Conservation (phyloP, 1,140 invertebrate genomes). For the Hydropsyche tenuis region DNA sequence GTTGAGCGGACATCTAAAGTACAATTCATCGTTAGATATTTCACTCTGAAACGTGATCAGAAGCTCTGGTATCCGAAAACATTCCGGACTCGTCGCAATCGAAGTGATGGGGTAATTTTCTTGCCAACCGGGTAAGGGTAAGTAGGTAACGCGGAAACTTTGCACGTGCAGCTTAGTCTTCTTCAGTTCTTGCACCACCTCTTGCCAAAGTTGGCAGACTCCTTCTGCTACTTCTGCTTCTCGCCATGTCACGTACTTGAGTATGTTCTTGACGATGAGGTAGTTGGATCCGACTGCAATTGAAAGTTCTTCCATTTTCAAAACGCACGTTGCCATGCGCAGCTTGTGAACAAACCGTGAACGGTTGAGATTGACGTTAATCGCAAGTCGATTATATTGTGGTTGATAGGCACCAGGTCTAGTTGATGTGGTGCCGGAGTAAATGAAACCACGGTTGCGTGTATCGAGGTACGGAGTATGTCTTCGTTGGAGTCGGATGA, state of each 20-base stretch:
- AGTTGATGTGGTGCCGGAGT: too few species aligned
- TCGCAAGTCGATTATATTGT: too few species aligned
- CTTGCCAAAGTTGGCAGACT: not conserved
- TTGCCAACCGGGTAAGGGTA: too few species aligned
- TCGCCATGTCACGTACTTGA: not conserved
- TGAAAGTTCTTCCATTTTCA: not conserved
- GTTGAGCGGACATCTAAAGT: not conserved
- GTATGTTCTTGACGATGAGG: not conserved
- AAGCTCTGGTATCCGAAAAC: not conserved
- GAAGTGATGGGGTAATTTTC: not conserved
- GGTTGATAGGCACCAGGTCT: too few species aligned
- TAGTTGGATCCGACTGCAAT: not conserved
- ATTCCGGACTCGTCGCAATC: too few species aligned
- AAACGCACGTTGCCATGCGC: too few species aligned
- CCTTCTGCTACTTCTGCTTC: not conserved
- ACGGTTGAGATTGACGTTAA: too few species aligned
- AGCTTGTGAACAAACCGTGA: too few species aligned
- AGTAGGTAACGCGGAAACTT: not conserved
- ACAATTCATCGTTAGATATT: not conserved
- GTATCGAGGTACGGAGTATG: too few species aligned
- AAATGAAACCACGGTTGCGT: too few species aligned
- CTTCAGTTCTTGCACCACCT: not conserved
- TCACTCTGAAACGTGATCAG: not conserved
- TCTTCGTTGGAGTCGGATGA: too few species aligned
- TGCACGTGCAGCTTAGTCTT: not conserved